phyloP scores from a whole-genome alignment of 2,113 vertebrate species.

The Anhinga anhinga region DNA sequence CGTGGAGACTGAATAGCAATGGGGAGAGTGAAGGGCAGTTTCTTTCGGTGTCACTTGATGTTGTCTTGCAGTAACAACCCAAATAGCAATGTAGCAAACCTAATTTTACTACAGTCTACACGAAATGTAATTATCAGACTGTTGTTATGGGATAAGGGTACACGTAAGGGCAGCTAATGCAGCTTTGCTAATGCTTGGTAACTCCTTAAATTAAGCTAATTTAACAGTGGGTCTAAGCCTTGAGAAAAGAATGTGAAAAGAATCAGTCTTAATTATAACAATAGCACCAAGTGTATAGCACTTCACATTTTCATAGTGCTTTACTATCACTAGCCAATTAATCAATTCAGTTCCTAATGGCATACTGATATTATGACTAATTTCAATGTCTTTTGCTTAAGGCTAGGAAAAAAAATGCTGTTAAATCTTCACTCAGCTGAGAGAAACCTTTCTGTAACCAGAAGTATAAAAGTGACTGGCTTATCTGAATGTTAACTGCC shows the following conservation, averaged over 20 bases:
- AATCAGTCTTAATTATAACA: constrained; percentile 14
- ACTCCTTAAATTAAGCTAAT: not conserved
- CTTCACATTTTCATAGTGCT: not conserved
- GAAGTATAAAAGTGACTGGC: not conserved
- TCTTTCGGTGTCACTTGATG: not conserved
- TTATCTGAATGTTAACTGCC: not conserved
- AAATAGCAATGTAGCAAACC: not conserved
- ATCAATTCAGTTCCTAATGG: constrained; percentile 8
- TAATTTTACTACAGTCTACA: not conserved
- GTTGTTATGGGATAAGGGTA: not conserved
- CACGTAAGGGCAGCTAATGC: not conserved
- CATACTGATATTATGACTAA: not conserved
- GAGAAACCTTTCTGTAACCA: not conserved
- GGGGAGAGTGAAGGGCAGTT: not conserved
- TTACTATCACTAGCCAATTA: not conserved
- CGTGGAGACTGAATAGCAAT: not conserved
- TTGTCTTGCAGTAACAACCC: not conserved
- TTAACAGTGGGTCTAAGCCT: not conserved
- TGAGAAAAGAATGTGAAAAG: not conserved
- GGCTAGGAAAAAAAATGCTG: not conserved
- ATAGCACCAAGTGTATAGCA: not conserved
- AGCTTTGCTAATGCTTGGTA: not conserved
- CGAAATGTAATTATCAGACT: not conserved
- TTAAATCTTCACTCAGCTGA: not conserved
- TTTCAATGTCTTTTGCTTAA: not conserved